Conservation (phyloP, 2,113 vertebrate species). For the Piprites chloris region DNA sequence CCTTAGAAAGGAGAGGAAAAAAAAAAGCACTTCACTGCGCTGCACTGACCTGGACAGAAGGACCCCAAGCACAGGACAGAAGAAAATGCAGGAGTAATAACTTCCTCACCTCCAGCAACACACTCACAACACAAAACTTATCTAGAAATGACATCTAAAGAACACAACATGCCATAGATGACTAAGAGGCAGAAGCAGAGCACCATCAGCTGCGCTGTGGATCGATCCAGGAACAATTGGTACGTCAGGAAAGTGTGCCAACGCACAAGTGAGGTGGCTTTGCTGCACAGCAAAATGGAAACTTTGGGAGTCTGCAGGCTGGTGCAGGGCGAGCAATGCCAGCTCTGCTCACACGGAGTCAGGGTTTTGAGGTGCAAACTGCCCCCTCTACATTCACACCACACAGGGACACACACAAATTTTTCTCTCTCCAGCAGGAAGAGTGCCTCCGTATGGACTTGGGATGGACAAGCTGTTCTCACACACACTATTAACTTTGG, state of each 20-base stretch:
- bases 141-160: neutral
- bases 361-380: neutral
- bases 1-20: neutral
- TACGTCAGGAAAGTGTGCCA: neutral
- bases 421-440: neutral
- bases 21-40: neutral
- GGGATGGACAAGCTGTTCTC: neutral
- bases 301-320: neutral
- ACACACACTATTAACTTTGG: neutral
- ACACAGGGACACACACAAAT: neutral
- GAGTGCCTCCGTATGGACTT: neutral
- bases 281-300: neutral
- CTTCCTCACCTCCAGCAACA: slow-evolving; percentile 40
- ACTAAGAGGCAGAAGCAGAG: neutral
- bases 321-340: neutral
- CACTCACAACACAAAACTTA: neutral
- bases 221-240: neutral
- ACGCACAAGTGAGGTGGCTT: neutral
- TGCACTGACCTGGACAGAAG: slow-evolving; percentile 21
- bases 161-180: neutral
- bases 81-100: slow-evolving; percentile 67
- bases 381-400: neutral
- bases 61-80: slow-evolving; percentile 22
- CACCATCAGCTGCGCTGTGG: neutral
- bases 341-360: neutral